Base-by-base conservation (phyloP, 1,140 invertebrate species). In the Aphis craccivora region DNA sequence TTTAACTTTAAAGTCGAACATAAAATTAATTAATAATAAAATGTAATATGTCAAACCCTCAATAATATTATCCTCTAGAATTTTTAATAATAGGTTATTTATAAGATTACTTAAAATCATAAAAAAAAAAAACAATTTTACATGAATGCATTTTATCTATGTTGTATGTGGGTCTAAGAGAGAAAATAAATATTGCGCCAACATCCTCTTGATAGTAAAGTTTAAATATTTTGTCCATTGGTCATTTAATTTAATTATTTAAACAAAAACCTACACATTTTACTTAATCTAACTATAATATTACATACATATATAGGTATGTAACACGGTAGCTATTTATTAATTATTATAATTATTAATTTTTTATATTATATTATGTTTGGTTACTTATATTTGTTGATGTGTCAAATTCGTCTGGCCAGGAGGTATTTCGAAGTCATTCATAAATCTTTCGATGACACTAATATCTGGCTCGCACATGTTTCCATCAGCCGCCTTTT, bases 391-490 rank as follows among this genome's bases (percentile, higher is more conserved):
- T 51, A 92, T 83, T 48, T 48, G 40, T 81, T 76, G 90, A 92
- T 83, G 48, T 25, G 43, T 92, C 76, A 83, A 92, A 83, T 48
- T 83, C 22, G 45, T 92, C 67, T 92, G 45, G 60, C 90, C 90
- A 83, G 90, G 90, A 92, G 90, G 90, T 83, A 92, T 76, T 76
- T 83, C 20, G 20, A 92, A 83, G 76, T 83, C 67, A 92, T 92
- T 92, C 90, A 92, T 92, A 92, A 92, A 92, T 92, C 60, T 92
- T 83, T 92, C 25, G 90, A 92, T 92, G 90, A 92, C 90, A 92
- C n/a, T 83, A 92, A 92, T 51, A 92, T 81, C 90, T 92, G 90
- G 90, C 90, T 92, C 22, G 45, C 90, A 92, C 90, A 92, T 92
- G 90, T 92, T 92, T 92, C 43, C 45, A 92, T 5, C 90, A 92